Base-by-base conservation (phyloP, 1,140 invertebrate species). In the Globodera ellingtonae region DNA sequence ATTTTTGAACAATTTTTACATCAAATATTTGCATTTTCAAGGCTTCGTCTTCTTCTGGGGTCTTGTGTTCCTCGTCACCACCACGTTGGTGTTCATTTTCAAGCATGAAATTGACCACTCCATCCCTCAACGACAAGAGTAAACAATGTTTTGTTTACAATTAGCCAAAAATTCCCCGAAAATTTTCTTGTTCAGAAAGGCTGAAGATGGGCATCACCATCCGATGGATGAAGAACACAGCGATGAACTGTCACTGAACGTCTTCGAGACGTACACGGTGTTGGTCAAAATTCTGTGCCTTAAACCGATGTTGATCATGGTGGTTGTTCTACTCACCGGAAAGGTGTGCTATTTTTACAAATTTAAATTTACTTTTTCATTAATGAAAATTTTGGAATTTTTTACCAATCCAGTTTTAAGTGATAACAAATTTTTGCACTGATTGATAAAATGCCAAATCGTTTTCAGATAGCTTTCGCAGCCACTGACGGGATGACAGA, bases 11-110 rank as follows among this genome's bases (percentile, higher is more conserved):
- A 6, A 18, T 71, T 78, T 24, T 71, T 78, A 78, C 21, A 35
- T 75, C 8, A 6, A 24, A 59, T 44, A 66, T 18, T 24, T 21
- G 10, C 59, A 24, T 82, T 83, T 72, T 90, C 91, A 86, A 94
- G 94, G 93, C 81, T 99, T 98, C 90, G 91, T 99, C 6, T 94
- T 94, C 88, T 97, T 98, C 88, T 99, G 97, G 96, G 95, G 95
- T 35, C 92, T 94, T 87, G 91, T 94, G 1, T 99, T 99, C 90
- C 91, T 98, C 44, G 86, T 95, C 1, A 93, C 94, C 0, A 99
- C 98, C 1, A 96, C 95, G 0, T 83, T 98, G 0, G 93, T 99
- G 18, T 94, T 94, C 35, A 79, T 98, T 4, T 92, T 98, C 0
- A 99, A 99, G 91, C 92, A 92, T 79, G 97, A 99, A 91, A 92